phyloP scores from a whole-genome alignment of 1,140 invertebrate genomes.

The Aphelenchoides besseyi region DNA sequence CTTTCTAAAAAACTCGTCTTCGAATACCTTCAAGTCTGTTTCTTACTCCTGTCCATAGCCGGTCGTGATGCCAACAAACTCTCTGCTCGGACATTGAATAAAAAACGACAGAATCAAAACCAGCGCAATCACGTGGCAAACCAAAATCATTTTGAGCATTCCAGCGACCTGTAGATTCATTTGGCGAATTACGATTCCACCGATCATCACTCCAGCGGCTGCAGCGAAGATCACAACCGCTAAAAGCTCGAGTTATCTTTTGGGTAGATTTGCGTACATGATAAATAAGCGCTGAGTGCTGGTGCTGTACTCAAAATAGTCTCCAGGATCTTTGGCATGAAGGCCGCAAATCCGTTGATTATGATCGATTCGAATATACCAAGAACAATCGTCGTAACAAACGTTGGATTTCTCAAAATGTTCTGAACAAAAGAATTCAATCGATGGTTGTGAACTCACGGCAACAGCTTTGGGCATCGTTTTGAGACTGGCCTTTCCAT shows the following conservation, averaged over 20 bases:
- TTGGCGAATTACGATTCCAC: slow-evolving; percentile 54
- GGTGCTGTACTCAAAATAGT: slow-evolving; percentile 58
- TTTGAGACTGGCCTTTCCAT: slow-evolving; percentile 42
- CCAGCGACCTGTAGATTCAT: slow-evolving; percentile 57
- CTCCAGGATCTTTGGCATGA: slow-evolving; percentile 62
- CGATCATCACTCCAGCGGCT: slow-evolving; percentile 59
- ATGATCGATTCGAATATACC: slow-evolving; percentile 62
- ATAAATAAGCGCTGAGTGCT: slow-evolving; percentile 54
- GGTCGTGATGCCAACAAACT: slow-evolving; percentile 61
- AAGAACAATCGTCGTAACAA: slow-evolving; percentile 56
- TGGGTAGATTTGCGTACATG: slow-evolving; percentile 42
- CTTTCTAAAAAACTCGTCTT: slow-evolving; percentile 22
- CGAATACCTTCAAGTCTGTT: not conserved
- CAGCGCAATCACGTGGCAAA: slow-evolving; percentile 57
- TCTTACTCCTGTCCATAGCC: slow-evolving; percentile 52
- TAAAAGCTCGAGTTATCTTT: slow-evolving; percentile 33
- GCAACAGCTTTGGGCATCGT: slow-evolving; percentile 40
- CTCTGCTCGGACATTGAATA: slow-evolving; percentile 57
- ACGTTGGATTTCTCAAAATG: slow-evolving; percentile 60
- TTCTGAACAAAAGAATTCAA: slow-evolving; percentile 42
- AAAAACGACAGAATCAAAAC: slow-evolving; percentile 55
- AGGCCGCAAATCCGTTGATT: slow-evolving; percentile 61
- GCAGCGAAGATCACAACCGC: slow-evolving; percentile 62
- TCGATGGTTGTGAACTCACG: slow-evolving; percentile 28
- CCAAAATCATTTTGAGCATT: slow-evolving; percentile 62